These are phyloP conservation scores for Notiomystis cincta DNA, from an alignment of 2,113 vertebrate species.

Conservation along the genomic window DNA sequence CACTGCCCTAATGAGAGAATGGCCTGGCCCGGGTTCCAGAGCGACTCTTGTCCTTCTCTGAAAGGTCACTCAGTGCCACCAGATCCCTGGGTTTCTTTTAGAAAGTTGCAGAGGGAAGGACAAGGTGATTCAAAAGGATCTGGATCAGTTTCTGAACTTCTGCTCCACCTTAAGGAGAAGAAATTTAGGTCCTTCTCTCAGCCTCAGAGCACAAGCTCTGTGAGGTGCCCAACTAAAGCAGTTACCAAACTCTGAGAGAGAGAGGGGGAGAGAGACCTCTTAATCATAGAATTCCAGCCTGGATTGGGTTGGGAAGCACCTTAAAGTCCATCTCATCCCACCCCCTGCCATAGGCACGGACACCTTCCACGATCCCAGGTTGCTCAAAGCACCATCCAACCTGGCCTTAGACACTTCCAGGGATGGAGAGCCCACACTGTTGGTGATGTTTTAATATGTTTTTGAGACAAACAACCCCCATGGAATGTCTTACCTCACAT, in stretches of 20 bases:
- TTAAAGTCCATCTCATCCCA: fast-evolving
- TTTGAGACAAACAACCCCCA: not conserved
- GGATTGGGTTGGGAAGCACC: not conserved
- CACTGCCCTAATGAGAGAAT: not conserved
- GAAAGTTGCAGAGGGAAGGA: not conserved
- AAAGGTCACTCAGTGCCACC: not conserved
- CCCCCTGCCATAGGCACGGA: not conserved
- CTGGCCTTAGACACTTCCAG: not conserved
- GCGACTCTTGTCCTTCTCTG: not conserved
- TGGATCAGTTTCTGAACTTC: not conserved
- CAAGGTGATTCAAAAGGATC: not conserved
- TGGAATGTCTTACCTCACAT: not conserved
- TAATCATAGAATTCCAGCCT: not conserved
- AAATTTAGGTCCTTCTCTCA: not conserved
- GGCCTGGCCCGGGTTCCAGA: not conserved
- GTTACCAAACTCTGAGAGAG: not conserved
- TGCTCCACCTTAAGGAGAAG: not conserved
- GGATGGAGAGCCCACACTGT: not conserved
- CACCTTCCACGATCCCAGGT: not conserved
- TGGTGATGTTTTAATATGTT: not conserved
- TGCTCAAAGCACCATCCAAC: fast-evolving
- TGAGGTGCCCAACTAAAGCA: not conserved
- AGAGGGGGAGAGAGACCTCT: not conserved
- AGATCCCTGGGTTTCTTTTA: not conserved
- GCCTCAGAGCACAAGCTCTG: not conserved